These are phyloP conservation scores for Orthonychiurus folsomi DNA, from an alignment of 2,888 invertebrate species.

Conservation along the genomic window DNA sequence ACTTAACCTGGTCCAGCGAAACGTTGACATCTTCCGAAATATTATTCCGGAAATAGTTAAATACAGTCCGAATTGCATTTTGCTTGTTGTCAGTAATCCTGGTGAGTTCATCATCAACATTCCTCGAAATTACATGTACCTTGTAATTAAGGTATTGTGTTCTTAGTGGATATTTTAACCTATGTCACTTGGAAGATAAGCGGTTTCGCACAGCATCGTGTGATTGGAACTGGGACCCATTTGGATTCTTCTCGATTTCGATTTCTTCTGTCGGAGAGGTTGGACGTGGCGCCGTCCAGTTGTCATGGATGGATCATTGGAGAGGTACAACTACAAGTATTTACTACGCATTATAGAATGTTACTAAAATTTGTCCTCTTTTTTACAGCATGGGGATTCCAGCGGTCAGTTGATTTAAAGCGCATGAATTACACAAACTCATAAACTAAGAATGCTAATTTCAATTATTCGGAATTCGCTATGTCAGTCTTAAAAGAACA, in stretches of 20 bases:
- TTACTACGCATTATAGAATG: too few relatives aligned
- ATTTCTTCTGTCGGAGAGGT: slow-evolving; percentile 71
- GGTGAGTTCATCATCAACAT: slow-evolving; percentile 43
- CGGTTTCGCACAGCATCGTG: slow-evolving; percentile 73
- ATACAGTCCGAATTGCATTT: slow-evolving; percentile 74
- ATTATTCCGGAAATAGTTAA: slow-evolving; percentile 74
- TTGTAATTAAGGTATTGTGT: slow-evolving; percentile 9
- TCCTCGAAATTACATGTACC: slow-evolving; percentile 8
- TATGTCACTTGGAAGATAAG: slow-evolving; percentile 93
- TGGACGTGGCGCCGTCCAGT: slow-evolving; percentile 71
- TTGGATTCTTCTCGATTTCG: slow-evolving; percentile 85
- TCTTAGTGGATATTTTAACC: slow-evolving; percentile 73
- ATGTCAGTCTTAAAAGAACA: too few relatives aligned
- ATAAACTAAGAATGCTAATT: too few relatives aligned
- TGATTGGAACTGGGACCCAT: slow-evolving; percentile 88
- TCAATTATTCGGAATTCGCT: too few relatives aligned
- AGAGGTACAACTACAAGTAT: too few relatives aligned
- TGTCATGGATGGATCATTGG: slow-evolving; percentile 91
- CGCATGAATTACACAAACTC: not conserved
- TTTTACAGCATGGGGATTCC: slow-evolving; percentile 84
- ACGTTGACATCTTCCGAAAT: slow-evolving; percentile 76
- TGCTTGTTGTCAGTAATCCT: slow-evolving; percentile 83
- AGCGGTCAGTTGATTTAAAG: slow-evolving; percentile 52
- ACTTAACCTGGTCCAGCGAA: slow-evolving; percentile 78
- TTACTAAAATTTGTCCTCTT: too few relatives aligned